Conservation (phyloP, 1,140 invertebrate genomes). For the Branchinecta lynchi region DNA sequence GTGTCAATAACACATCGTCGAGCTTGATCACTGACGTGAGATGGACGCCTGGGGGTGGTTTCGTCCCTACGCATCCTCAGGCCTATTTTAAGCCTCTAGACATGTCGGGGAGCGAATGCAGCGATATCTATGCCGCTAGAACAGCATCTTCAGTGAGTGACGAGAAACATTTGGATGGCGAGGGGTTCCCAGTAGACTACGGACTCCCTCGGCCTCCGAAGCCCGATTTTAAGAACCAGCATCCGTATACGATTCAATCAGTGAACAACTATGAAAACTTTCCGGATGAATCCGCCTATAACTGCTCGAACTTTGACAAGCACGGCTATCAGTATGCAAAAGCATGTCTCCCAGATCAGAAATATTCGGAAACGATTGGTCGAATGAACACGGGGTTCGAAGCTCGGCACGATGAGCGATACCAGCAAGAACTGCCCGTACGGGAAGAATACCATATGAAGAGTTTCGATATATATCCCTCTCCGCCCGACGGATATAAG, state of each 20-base stretch:
- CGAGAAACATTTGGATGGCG: conserved; percentile 35
- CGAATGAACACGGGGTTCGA: conserved; percentile 14
- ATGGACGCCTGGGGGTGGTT: background rate
- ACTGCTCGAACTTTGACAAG: conserved; percentile 24
- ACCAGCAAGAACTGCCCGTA: background rate
- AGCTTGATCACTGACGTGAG: background rate
- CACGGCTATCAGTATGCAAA: conserved; percentile 25
- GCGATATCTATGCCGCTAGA: background rate
- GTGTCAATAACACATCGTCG: background rate
- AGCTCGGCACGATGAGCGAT: background rate
- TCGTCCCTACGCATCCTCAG: background rate
- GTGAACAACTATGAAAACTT: conserved; percentile 15
- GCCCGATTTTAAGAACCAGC: conserved; percentile 30
- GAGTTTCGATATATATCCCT: conserved; percentile 17
- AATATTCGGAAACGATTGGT: conserved; percentile 16
- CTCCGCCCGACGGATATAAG: conserved; percentile 18
- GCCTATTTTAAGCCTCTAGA: conserved; percentile 3
- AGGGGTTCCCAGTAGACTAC: conserved; percentile 61
- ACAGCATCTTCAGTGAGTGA: conserved; percentile 2
- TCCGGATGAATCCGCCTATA: conserved; percentile 17
- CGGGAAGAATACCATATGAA: background rate
- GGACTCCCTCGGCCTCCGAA: conserved; percentile 38
- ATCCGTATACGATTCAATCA: background rate
- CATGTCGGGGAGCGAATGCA: background rate
- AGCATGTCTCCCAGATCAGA: conserved; percentile 20